Base-by-base conservation (phyloP, 2,888 invertebrate genomes). In the Laothoe populi region DNA sequence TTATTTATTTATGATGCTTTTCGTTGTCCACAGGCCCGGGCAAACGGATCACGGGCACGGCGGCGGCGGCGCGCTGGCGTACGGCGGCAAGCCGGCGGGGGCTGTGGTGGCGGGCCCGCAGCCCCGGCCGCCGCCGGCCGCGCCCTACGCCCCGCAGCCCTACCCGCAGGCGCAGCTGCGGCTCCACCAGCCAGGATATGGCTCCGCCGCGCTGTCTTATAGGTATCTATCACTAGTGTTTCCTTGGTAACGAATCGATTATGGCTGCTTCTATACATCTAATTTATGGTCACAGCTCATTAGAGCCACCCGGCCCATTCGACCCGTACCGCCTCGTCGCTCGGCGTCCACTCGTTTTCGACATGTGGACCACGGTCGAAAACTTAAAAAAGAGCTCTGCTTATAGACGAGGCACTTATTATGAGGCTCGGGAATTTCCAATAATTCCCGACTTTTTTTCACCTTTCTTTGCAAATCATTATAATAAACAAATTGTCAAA, bases 1-100 rank as follows among this genome's bases (percentile, higher is more conserved):
- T 48, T 23, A n/a, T 7, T n/a, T n/a, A 24, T 11, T 10, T 26
- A 19, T 2, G n/a, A 4, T 5, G 7, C 31, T 64, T 62, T 57
- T 59, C 26, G 1, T 79, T 78, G 72, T 70, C 60, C 60, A 11
- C 79, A 92, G 91, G 90, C 85, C 91, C 88, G 91, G 91, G 82
- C 90, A 90, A 79, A 83, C 88, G 81, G 91, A 92, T 77, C 90
- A 90, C 89, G 88, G 88, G 79, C 83, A 83, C 83, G 81, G 79
- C 85, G 84, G 82, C 79, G 86, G 84, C 79, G 86, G 84, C 83
- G 86, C 87, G 79, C 86, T 88, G 89, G 86, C 88, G 78, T 88
- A 88, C 88, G 90, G 89, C 79, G 90, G 88, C 77, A 88, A 88
- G 83, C 87, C 78, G 77, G 83, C 82, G 79, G 88, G 83, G 77